These are phyloP conservation scores for Pheosia gnoma DNA, from an alignment of 2,888 invertebrate genomes.

Conservation along the genomic window DNA sequence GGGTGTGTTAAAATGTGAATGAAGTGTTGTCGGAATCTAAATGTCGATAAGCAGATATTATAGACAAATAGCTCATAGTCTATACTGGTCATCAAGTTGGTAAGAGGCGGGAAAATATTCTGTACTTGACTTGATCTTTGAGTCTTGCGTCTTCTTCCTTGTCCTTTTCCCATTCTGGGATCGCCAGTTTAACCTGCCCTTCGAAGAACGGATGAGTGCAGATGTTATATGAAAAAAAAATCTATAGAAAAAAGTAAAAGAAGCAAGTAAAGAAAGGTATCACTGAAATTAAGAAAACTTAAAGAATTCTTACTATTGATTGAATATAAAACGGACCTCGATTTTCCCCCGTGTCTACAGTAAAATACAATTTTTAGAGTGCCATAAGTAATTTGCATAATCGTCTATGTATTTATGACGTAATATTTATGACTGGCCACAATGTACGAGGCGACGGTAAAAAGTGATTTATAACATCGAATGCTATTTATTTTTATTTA, in stretches of 20 bases:
- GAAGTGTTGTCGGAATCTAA: conserved; percentile 14
- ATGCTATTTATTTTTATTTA: conserved; percentile 47
- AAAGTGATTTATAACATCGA: conserved; percentile 53
- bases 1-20: conserved; percentile 16
- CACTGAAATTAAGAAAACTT: too few species aligned
- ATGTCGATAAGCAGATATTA: background rate
- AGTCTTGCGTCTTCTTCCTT: too few species aligned
- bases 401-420: conserved; percentile 47
- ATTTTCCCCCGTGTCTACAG: conserved; percentile 43
- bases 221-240: too few species aligned
- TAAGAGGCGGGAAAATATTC: too few species aligned
- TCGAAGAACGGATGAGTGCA: too few species aligned
- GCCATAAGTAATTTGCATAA: conserved; percentile 56
- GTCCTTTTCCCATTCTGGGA: too few species aligned
- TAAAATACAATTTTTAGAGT: conserved; percentile 52
- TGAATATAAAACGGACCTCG: conserved; percentile 39
- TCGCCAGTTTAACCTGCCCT: too few species aligned
- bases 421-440: conserved; percentile 44
- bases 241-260: too few species aligned
- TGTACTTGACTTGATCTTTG: too few species aligned
- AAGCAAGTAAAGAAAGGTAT: too few species aligned
- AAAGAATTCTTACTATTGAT: conserved; percentile 10
- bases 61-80: too few species aligned
- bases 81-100: too few species aligned
- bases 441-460: conserved; percentile 35